phyloP scores from a whole-genome alignment of 2,888 invertebrate species.

The Chrysolina americana region DNA sequence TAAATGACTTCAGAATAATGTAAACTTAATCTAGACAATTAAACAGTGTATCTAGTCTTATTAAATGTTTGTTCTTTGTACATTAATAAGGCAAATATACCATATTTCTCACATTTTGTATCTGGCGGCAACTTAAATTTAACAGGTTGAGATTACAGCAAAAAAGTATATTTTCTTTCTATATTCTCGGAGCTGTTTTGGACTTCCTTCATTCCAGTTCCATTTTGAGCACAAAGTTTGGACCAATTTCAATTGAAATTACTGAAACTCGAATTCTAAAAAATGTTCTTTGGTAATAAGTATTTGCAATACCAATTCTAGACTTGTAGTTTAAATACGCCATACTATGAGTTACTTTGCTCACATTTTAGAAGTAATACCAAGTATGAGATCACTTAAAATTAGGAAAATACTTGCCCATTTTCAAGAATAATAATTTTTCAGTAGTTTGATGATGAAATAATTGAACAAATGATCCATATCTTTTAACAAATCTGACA shows the following conservation, averaged over 20 bases:
- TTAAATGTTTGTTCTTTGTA: background rate
- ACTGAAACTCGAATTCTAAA: background rate
- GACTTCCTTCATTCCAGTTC: too few relatives aligned
- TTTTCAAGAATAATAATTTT: too few relatives aligned
- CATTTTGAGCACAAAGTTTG: too few relatives aligned
- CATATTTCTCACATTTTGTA: background rate
- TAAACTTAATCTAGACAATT: background rate
- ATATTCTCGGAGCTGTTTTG: too few relatives aligned
- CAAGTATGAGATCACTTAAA: too few relatives aligned
- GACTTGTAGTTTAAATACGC: background rate
- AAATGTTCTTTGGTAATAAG: background rate
- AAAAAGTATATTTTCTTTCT: background rate
- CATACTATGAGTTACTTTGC: background rate
- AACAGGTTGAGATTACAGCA: background rate
- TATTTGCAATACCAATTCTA: background rate
- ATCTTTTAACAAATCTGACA: background rate
- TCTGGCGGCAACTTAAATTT: background rate
- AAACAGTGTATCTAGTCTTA: slow-evolving; percentile 18
- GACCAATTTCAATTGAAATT: background rate
- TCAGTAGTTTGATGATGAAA: too few relatives aligned
- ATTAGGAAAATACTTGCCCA: too few relatives aligned
- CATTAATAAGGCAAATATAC: slow-evolving; percentile 7
- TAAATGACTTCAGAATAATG: background rate
- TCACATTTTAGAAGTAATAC: too few relatives aligned
- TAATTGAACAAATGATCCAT: background rate